Conservation (phyloP, 1,140 invertebrate genomes). For the Trachelipus rathkii region DNA sequence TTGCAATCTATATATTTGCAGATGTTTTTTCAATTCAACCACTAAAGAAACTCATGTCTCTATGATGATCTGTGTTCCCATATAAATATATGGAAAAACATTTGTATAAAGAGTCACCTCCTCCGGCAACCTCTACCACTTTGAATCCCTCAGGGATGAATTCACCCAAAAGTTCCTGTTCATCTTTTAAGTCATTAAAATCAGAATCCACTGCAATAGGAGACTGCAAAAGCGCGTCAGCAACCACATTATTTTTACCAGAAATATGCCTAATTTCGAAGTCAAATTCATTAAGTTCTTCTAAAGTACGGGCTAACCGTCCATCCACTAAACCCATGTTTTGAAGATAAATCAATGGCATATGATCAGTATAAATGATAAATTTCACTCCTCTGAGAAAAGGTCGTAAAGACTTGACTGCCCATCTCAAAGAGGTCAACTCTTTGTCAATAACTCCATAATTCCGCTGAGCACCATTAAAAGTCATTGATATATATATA, state of each 20-base stretch:
- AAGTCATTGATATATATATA: conserved; percentile 1
- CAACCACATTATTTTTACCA: not conserved
- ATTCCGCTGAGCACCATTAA: not conserved
- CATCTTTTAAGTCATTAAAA: too few relatives aligned
- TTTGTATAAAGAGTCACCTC: too few relatives aligned
- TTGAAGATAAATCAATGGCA: not conserved
- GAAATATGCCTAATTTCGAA: not conserved
- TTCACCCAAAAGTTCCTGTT: too few relatives aligned
- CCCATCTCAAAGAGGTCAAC: not conserved
- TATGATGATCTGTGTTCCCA: too few relatives aligned
- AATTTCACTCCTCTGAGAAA: not conserved
- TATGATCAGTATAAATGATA: not conserved
- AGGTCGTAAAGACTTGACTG: not conserved
- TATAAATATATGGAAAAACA: too few relatives aligned
- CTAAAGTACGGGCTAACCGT: not conserved
- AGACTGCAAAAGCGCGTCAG: not conserved
- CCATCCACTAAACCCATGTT: not conserved
- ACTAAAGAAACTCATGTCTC: too few relatives aligned
- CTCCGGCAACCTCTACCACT: too few relatives aligned
- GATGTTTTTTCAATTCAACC: too few relatives aligned
- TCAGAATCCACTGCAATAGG: too few relatives aligned
- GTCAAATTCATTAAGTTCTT: not conserved
- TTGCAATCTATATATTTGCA: too few relatives aligned
- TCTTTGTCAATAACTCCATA: not conserved
- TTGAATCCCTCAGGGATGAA: too few relatives aligned